Conservation (phyloP, 2,113 vertebrate species). For the Notarius lentiginosus region DNA sequence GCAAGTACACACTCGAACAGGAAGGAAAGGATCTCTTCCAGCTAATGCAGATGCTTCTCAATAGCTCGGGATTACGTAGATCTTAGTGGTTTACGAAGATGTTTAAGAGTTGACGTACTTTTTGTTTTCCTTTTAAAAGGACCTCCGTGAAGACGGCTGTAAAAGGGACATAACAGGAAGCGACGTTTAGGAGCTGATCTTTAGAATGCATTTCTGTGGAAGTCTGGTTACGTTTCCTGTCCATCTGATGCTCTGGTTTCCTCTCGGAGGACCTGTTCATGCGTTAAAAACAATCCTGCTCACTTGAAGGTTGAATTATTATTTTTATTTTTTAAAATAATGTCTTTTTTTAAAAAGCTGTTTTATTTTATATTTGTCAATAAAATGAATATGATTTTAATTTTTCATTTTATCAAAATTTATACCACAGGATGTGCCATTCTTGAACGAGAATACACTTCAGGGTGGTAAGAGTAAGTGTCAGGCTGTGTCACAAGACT, state of each 20-base stretch:
- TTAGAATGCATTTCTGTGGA: not conserved
- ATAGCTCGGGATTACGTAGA: not conserved
- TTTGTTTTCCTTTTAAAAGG: constrained; percentile 27
- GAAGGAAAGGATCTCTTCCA: not conserved
- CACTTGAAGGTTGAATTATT: not conserved
- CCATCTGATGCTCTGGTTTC: not conserved
- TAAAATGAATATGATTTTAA: not conserved
- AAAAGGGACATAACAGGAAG: constrained; percentile 10
- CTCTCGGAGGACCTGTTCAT: not conserved
- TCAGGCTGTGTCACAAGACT: not conserved
- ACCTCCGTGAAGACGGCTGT: constrained; percentile 34
- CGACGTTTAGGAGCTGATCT: not conserved
- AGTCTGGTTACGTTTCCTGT: not conserved
- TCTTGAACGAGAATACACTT: not conserved
- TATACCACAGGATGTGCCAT: not conserved
- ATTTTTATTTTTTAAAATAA: not conserved
- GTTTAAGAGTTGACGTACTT: not conserved
- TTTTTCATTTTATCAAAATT: not conserved
- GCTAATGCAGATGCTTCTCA: not conserved
- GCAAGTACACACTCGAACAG: constrained; percentile 16
- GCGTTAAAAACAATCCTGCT: not conserved
- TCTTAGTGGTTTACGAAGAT: not conserved
- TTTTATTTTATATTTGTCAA: not conserved
- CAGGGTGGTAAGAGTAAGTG: too few relatives aligned
- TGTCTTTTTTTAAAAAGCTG: not conserved